phyloP scores from a whole-genome alignment of 1,140 invertebrate species.

The Magallana angulata region DNA sequence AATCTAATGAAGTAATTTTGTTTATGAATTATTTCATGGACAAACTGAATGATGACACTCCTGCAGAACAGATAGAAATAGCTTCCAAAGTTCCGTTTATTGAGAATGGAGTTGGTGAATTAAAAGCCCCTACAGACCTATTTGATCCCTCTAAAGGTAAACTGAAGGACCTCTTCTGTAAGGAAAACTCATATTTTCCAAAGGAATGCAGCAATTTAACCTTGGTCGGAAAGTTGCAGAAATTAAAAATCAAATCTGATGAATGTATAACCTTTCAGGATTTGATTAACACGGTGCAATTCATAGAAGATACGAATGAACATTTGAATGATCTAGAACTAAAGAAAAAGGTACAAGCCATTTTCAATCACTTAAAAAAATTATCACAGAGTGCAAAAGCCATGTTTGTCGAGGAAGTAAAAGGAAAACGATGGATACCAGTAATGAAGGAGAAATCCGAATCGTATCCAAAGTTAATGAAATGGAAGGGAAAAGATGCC shows the following conservation, averaged over 20 bases:
- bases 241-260: background rate
- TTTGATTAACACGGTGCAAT: background rate
- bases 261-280: background rate
- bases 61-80: background rate
- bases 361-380: background rate
- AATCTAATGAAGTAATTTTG: background rate
- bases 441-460: background rate
- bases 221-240: background rate
- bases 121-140: slow-evolving; percentile 15
- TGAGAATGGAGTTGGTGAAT: background rate
- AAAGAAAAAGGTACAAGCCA: background rate
- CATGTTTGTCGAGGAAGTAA: background rate
- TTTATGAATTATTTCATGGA: slow-evolving; percentile 22
- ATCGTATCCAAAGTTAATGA: background rate
- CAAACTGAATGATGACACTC: background rate
- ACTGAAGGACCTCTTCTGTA: background rate
- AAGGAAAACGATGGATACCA: slow-evolving; percentile 20
- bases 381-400: background rate
- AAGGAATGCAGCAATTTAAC: background rate
- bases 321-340: background rate
- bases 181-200: slow-evolving; percentile 35
- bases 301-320: background rate
- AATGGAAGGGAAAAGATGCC: slow-evolving; percentile 4
- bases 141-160: background rate
- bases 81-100: background rate